Evolutionary conservation across 2,797 vertebrate genomes (phyloP).

Genomic region (Coilia nasus): DNA sequence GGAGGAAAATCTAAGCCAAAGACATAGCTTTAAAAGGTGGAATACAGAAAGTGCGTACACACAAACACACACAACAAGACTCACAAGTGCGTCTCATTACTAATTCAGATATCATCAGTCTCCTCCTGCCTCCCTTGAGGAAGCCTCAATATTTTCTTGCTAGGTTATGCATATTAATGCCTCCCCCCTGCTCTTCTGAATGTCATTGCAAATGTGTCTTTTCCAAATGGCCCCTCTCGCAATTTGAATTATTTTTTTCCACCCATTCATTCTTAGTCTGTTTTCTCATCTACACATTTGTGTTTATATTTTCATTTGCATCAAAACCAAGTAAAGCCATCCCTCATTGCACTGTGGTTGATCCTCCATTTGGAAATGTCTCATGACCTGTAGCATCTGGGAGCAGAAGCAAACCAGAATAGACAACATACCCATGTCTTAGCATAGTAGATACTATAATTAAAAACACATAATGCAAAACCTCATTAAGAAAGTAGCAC

Average conservation of each 20-base stretch:
- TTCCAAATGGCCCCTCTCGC: conserved; percentile 67
- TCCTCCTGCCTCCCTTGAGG: conserved; percentile 69
- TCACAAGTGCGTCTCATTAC: conserved; percentile 67
- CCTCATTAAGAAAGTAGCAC: not conserved
- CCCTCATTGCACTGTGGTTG: not conserved
- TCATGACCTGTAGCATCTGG: not conserved
- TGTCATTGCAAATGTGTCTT: conserved; percentile 76
- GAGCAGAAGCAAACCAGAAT: not conserved
- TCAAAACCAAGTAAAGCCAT: not conserved
- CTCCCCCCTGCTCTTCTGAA: conserved; percentile 70
- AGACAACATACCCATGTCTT: not conserved
- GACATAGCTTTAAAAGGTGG: not conserved
- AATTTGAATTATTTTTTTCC: conserved; percentile 54
- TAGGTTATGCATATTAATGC: conserved; percentile 80
- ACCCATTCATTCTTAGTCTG: conserved; percentile 23
- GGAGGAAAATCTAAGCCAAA: not conserved
- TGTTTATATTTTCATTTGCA: conserved; percentile 47
- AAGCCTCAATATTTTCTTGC: conserved; percentile 68
- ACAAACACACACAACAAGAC: conserved; percentile 63
- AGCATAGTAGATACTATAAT: not conserved
- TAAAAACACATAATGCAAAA: not conserved
- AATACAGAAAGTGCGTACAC: conserved; percentile 39
- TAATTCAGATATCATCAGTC: conserved; percentile 76
- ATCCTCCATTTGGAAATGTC: not conserved
- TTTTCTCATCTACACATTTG: conserved; percentile 32